These are phyloP conservation scores for Catharus ustulatus DNA, from an alignment of 2,797 vertebrate genomes.

Conservation along the genomic window DNA sequence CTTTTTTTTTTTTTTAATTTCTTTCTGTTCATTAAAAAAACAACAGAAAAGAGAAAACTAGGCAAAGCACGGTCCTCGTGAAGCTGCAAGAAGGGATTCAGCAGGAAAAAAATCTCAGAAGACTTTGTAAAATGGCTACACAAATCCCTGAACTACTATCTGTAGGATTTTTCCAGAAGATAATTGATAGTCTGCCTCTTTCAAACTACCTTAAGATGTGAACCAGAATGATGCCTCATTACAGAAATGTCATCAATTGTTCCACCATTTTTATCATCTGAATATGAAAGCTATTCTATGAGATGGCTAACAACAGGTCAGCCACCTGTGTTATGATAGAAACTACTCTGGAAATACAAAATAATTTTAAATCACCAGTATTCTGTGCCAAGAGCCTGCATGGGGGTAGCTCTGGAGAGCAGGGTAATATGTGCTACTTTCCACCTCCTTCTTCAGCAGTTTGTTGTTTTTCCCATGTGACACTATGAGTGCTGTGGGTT, in stretches of 20 bases:
- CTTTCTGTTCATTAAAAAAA: neutral
- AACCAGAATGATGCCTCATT: conserved; percentile 5
- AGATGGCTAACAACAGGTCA: neutral
- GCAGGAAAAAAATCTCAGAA: neutral
- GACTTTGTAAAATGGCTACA: neutral
- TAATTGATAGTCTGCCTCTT: neutral
- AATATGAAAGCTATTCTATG: neutral
- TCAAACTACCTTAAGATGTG: neutral
- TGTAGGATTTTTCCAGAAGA: neutral
- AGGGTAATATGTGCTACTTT: neutral
- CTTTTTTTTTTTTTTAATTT: neutral
- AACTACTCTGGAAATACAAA: neutral
- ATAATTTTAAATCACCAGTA: neutral
- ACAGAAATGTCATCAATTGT: conserved; percentile 8
- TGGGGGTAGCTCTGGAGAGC: neutral
- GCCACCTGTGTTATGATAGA: neutral
- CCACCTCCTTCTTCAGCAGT: neutral
- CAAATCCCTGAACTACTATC: neutral
- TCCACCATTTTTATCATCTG: conserved; percentile 2
- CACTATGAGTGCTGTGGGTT: neutral
- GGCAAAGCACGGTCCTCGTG: accelerated
- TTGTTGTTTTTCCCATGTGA: neutral
- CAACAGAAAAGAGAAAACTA: neutral
- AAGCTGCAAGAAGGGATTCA: neutral
- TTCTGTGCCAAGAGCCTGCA: neutral